Percentiles rank a stretch among this genome's conserved stretches.
Conservation (phyloP, 35 echinoderm and acorn worm species). For the Stichopus chloronotus region DNA sequence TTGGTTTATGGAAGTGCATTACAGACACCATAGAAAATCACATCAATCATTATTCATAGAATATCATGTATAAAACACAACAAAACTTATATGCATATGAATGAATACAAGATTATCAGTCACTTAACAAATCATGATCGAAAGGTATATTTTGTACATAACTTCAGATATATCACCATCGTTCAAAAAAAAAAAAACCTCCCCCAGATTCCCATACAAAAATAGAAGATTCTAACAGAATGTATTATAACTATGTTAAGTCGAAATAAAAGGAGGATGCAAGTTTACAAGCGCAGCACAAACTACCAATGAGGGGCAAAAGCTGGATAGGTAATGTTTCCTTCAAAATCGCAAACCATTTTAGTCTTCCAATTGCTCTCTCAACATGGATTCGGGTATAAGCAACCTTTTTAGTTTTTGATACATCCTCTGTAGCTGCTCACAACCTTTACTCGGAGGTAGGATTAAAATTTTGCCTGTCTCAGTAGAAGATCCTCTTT, state of each 20-base stretch:
- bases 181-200: neutral
- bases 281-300: slow-evolving; percentile 74
- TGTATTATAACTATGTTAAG: neutral
- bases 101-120: neutral
- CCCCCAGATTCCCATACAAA: neutral
- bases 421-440: slow-evolving; percentile 63
- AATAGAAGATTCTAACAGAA: neutral
- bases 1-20: too few relatives aligned
- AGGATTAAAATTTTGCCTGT: slow-evolving; percentile 64
- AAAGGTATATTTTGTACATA: neutral
- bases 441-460: slow-evolving; percentile 54
- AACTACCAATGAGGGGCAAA: slow-evolving; percentile 45
- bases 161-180: neutral
- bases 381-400: slow-evolving; percentile 70
- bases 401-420: slow-evolving; percentile 73
- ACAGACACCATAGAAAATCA: too few relatives aligned
- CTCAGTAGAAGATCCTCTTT: slow-evolving; percentile 70
- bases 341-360: slow-evolving; percentile 70
- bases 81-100: too few relatives aligned
- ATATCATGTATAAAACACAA: neutral
- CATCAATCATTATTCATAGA: neutral
- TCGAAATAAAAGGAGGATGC: slow-evolving; percentile 54
- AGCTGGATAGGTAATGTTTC: slow-evolving; percentile 63
- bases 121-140: neutral
- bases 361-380: slow-evolving; percentile 68